Base-by-base conservation (phyloP, 2,888 invertebrate species). In the Alcis repandata region DNA sequence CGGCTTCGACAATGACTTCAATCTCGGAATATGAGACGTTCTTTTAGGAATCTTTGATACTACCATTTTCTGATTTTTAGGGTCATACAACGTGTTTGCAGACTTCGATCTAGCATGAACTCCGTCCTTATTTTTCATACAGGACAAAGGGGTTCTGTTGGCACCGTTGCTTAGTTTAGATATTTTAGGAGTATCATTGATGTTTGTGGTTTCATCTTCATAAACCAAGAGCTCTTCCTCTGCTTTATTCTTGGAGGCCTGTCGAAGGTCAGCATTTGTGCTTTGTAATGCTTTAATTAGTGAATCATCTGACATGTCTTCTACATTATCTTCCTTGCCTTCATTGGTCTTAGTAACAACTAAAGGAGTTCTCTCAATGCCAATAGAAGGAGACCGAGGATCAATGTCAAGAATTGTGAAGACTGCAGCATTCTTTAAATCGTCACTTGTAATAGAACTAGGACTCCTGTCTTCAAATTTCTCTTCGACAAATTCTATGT, bases 141-240 rank as follows among this genome's bases (percentile, higher is more conserved):
- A 93, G 19, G 93, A 92, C 41, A 94, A 71, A 38, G 94, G 94
- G 63, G 94, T 94, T 72, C 94, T 87, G 2, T 87, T 84, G 0
- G 88, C 91, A 80, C 83, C 86, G 60, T 81, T 81, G 22, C 78
- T 74, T 59, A 87, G 80, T 80, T 90, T 87, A 0, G 87, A 80
- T 76, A 92, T 91, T 69, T 87, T 89, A 2, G 90, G 89, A 57
- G 90, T 89, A 51, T 83, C 85, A 78, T 78, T 83, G 13, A 83
- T 61, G 60, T 74, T 66, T 61, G 69, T 70, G n/a, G 79, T 68
- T 53, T 92, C 88, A 87, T 95, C 95, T 88, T 95, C 95, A 85
- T 95, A 95, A 69, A 95, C 94, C n/a, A 94, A 82, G 52, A 94
- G 83, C 3, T 92, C 93, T 59, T 94, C 93, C 60, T 95, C 90